A percentile compares a stretch with the other conserved stretches of the same genome.
phyloP scores from a whole-genome alignment of 2,888 invertebrate species.

The Tetropium fuscum region DNA sequence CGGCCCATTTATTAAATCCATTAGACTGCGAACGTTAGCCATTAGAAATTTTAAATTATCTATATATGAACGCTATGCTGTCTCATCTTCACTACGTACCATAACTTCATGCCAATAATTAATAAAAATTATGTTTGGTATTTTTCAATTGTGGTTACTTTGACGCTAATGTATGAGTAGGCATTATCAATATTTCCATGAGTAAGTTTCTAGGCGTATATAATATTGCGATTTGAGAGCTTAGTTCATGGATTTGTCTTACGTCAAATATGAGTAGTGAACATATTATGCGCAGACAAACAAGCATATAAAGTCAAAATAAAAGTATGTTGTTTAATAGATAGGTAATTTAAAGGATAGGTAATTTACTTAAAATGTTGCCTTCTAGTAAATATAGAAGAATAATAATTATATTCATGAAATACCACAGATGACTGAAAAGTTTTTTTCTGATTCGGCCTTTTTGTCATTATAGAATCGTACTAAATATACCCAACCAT shows the following conservation, averaged over 20 bases:
- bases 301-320: slow-evolving; percentile 24
- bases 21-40: slow-evolving; percentile 44
- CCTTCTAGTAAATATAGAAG: no score
- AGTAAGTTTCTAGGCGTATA: neutral
- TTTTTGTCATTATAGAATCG: no score
- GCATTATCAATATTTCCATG: slow-evolving; percentile 4
- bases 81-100: slow-evolving; percentile 33
- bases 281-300: no score
- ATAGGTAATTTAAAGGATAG: no score
- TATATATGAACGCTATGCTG: slow-evolving; percentile 32
- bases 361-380: no score
- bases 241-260: slow-evolving; percentile 3
- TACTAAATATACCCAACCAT: no score
- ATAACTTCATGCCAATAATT: slow-evolving; percentile 30
- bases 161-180: slow-evolving; percentile 22
- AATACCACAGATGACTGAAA: no score
- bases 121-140: slow-evolving; percentile 27
- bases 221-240: slow-evolving; percentile 2
- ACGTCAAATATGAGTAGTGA: slow-evolving; percentile 9
- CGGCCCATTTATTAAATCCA: slow-evolving; percentile 51
- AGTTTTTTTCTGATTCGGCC: no score
- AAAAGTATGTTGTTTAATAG: no score
- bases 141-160: slow-evolving; percentile 14
- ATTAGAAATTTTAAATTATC: slow-evolving; percentile 44
- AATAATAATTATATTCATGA: no score